Evolutionary conservation across 2,888 invertebrate genomes (phyloP), one percentile per base, ranked within the genome.

Genomic region (Leptothorax acervorum): DNA sequence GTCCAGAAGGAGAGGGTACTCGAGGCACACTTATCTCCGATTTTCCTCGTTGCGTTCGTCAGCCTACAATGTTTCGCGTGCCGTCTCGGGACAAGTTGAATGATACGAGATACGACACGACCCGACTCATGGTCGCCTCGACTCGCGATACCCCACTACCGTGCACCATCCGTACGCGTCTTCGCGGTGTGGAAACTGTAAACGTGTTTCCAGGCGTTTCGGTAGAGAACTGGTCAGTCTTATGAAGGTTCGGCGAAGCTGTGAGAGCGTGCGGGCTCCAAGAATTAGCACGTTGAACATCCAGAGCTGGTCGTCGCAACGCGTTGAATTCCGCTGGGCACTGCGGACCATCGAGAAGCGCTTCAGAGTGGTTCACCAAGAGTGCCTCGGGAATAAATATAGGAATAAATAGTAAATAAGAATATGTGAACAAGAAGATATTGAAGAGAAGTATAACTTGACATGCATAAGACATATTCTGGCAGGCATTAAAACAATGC

Each of bases 61-160:
- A n/a, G 63, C 28, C 45, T 12, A 62, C n/a, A 1, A 60, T 8
- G 15, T 18, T 39, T 23, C 11, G 5, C 11, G 28, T 42, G 31
- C n/a, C 28, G 28, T 23, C 76, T 35, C 11, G 31, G 31, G 18
- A 28, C 45, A 51, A 51, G 15, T n/a, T 15, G 45, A 65, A 55
- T 57, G 42, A 42, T 42, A 42, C 35, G 35, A 35, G 45, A 66
- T 15, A 48, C 35, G 35, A 35, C 35, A 35, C 51, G 57, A 65
- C 5, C 11, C 31, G n/a, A 63, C 15, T 73, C 55, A 73, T 18
- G 35, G 23, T 28, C 31, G 48, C 11, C 18, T n/a, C 18, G 31
- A 28, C 31, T 15, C 35, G 23, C 60, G 53, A 53, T 84, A 48
- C 79, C 89, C 86, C 89, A 85, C 87, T 78, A 85, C 78, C 23